Percentiles rank a stretch among this genome's conserved stretches.
These are phyloP conservation scores for Bucco capensis DNA, from an alignment of 2,113 vertebrate species.

Conservation along the genomic window DNA sequence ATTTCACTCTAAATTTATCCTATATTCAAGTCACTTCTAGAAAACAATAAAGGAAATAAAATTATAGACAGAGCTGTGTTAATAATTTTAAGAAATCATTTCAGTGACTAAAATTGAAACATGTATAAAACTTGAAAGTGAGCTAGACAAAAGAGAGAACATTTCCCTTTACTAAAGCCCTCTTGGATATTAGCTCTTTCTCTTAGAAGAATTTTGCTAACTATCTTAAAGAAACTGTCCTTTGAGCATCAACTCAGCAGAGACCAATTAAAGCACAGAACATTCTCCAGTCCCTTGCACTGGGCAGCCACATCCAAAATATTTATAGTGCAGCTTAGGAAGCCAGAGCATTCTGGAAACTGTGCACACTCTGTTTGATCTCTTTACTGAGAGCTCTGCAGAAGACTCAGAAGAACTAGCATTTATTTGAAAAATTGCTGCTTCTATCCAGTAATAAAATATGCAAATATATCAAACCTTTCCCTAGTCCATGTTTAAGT, in stretches of 20 bases:
- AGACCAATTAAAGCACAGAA: constrained; percentile 33
- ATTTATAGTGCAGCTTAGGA: background rate
- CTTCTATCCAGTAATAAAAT: constrained; percentile 7
- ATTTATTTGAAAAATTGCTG: constrained; percentile 31
- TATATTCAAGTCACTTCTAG: background rate
- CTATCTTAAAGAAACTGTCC: background rate
- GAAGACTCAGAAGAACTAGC: background rate
- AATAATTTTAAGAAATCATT: background rate
- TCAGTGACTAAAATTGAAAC: background rate
- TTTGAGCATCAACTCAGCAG: constrained; percentile 41
- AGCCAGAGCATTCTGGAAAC: background rate
- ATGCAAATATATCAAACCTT: constrained; percentile 15
- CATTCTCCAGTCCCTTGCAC: background rate
- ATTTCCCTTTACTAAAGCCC: background rate
- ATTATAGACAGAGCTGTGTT: background rate
- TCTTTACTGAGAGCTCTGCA: background rate
- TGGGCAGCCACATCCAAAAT: background rate
- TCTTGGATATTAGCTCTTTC: background rate
- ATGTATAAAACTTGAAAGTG: background rate
- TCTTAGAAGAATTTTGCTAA: background rate
- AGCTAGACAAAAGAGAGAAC: background rate
- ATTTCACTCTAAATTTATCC: background rate
- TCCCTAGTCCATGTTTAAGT: constrained; percentile 2
- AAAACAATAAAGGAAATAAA: background rate
- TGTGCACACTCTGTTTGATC: constrained; percentile 24